These are phyloP conservation scores for Ispidina picta DNA, from an alignment of 2,797 vertebrate species.

Conservation along the genomic window DNA sequence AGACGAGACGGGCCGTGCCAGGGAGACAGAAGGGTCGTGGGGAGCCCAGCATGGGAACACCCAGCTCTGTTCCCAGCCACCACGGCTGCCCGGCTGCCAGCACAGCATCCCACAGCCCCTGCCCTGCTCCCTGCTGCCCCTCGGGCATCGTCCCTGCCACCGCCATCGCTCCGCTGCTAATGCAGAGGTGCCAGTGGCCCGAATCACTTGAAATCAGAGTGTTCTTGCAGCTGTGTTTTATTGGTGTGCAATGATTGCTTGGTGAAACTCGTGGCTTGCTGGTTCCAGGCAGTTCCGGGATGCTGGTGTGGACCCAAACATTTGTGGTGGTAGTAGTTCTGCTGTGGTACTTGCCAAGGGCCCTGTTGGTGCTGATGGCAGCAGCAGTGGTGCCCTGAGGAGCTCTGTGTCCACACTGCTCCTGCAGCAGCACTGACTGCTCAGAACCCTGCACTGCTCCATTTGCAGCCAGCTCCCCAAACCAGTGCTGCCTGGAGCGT, in stretches of 20 bases:
- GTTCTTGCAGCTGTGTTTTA: neutral
- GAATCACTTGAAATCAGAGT: neutral
- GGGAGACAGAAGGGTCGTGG: conserved; percentile 74
- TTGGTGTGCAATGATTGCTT: neutral
- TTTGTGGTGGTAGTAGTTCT: neutral
- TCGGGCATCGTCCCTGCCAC: neutral
- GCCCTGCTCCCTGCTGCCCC: rapidly evolving
- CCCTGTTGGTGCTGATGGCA: rapidly evolving
- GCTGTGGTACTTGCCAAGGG: neutral
- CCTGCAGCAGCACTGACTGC: neutral
- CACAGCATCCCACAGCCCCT: neutral
- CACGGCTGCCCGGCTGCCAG: neutral
- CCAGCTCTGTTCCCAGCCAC: neutral
- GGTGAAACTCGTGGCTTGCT: neutral
- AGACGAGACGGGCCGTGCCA: conserved; percentile 87
- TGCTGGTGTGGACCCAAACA: neutral
- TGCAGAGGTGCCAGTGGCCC: neutral
- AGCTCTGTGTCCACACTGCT: neutral
- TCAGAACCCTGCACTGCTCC: rapidly evolving
- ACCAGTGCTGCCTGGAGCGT: neutral
- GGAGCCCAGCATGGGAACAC: neutral
- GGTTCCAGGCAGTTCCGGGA: neutral
- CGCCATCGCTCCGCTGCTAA: rapidly evolving
- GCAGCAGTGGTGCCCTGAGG: neutral
- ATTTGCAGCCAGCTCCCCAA: neutral